Base-by-base conservation (phyloP, 2,797 vertebrate species). In the Diplodus puntazzo region DNA sequence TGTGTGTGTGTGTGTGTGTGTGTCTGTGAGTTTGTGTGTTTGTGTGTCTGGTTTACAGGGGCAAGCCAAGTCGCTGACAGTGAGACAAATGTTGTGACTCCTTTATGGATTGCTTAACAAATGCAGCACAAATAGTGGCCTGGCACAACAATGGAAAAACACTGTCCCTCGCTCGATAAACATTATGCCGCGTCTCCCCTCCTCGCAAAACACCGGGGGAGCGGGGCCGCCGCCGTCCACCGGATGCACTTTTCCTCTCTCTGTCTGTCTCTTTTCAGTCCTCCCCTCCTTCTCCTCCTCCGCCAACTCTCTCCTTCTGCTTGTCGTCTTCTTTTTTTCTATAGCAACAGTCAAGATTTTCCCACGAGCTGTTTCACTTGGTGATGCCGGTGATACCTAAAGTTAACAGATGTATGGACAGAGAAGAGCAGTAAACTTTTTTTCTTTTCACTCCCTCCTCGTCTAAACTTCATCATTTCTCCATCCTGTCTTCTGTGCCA, bases 101-200 rank as follows among this genome's bases (percentile, higher is more conserved):
- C 85, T 93, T 91, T 90, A 92, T 91, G 89, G 92, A 93, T 93
- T 87, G 89, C 84, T 88, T 88, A 82, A 92, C 92, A 93, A 92
- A 91, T 54, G 82, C 87, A 84, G 89, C 86, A 82, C 88, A 92
- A 88, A 89, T 84, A 87, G 89, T 62, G 71, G 30, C 80, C 75
- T 80, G 77, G 83, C 88, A 75, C 82, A 89, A 93, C 92, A 93
- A 93, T 93, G 86, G 87, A 90, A 90, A 93, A 91, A 89, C 87
- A 83, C 89, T 68, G 84, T 90, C 89, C 81, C 70, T 86, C 82
- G 83, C 84, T 94, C 90, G 90, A 91, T 93, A 90, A 92, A 93
- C 89, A 92, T 91, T 86, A 92, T 83, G 82, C 83, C 67, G 72
- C 52, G 43, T 78, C 71, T 74, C 79, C 76, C 81, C 77, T 17